These are phyloP conservation scores for Pygoscelis adeliae DNA, from an alignment of 2,113 vertebrate genomes.

Conservation along the genomic window DNA sequence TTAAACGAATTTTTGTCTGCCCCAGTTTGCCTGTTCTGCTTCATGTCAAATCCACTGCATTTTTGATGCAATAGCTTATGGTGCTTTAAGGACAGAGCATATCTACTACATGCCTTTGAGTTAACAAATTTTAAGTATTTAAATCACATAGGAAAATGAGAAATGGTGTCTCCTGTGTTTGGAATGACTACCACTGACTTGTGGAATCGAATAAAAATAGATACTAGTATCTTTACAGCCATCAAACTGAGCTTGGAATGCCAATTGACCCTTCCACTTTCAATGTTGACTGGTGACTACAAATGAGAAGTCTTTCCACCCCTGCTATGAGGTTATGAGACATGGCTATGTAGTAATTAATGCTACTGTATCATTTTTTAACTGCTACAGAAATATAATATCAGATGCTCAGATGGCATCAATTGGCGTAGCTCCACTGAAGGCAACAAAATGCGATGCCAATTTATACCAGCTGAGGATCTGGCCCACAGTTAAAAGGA, in stretches of 20 bases:
- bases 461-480: slow-evolving; percentile 52
- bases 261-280: slow-evolving; percentile 23
- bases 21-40: neutral
- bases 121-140: slow-evolving; percentile 4
- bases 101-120: neutral
- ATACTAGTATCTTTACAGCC: neutral
- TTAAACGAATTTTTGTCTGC: neutral
- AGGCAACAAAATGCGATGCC: slow-evolving; percentile 45
- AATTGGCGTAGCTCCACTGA: slow-evolving; percentile 53
- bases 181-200: neutral
- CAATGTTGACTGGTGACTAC: neutral
- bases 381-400: slow-evolving; percentile 37
- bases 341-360: slow-evolving; percentile 44
- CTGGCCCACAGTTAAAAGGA: slow-evolving; percentile 53
- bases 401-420: slow-evolving; percentile 60
- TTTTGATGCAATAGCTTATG: slow-evolving; percentile 3
- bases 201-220: neutral
- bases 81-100: neutral
- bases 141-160: neutral
- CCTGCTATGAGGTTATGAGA: slow-evolving; percentile 25
- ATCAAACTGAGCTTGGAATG: slow-evolving; percentile 31
- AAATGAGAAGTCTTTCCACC: neutral
- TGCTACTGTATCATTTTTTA: slow-evolving; percentile 33
- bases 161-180: neutral
- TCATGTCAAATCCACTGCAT: neutral